A percentile compares a stretch with the other conserved stretches of the same genome.
Conservation (phyloP, 2,888 invertebrate species). For the Drosophila bunnanda region DNA sequence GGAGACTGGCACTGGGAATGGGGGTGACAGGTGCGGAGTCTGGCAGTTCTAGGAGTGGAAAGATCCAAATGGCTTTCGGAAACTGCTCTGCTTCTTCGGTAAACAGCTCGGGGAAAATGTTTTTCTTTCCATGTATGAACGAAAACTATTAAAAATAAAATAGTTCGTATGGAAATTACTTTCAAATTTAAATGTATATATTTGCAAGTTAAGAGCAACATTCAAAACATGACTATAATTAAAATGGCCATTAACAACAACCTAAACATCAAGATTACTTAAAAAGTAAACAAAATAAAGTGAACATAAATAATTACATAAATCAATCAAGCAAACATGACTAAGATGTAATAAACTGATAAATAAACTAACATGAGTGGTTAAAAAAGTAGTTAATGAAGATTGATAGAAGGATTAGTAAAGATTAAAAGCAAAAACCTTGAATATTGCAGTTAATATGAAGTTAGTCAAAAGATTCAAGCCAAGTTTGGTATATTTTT, state of each 20-base stretch:
- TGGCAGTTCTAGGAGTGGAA: slow-evolving; percentile 46
- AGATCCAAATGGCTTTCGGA: slow-evolving; percentile 44
- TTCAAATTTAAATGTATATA: too few species aligned
- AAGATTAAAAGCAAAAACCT: slow-evolving; percentile 1
- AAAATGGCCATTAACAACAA: not conserved
- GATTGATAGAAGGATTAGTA: slow-evolving; percentile 1
- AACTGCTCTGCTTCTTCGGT: slow-evolving; percentile 13
- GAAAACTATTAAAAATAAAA: not conserved
- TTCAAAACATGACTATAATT: not conserved
- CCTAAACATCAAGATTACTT: not conserved
- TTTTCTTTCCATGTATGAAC: not conserved
- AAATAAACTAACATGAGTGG: slow-evolving; percentile 1
- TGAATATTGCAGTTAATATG: not conserved
- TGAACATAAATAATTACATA: slow-evolving; percentile 4
- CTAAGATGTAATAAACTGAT: slow-evolving; percentile 9
- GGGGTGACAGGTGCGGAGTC: slow-evolving; percentile 52
- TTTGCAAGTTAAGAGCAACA: not conserved
- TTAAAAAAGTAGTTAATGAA: not conserved
- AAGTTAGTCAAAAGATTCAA: not conserved
- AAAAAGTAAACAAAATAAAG: slow-evolving; percentile 4
- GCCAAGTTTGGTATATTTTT: not conserved
- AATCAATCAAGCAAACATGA: slow-evolving; percentile 11
- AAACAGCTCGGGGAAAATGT: slow-evolving; percentile 10
- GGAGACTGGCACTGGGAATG: slow-evolving; percentile 23
- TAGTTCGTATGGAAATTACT: not conserved